These are phyloP conservation scores for Bathynomus jamesi DNA, from an alignment of 1,140 invertebrate species.

Conservation along the genomic window DNA sequence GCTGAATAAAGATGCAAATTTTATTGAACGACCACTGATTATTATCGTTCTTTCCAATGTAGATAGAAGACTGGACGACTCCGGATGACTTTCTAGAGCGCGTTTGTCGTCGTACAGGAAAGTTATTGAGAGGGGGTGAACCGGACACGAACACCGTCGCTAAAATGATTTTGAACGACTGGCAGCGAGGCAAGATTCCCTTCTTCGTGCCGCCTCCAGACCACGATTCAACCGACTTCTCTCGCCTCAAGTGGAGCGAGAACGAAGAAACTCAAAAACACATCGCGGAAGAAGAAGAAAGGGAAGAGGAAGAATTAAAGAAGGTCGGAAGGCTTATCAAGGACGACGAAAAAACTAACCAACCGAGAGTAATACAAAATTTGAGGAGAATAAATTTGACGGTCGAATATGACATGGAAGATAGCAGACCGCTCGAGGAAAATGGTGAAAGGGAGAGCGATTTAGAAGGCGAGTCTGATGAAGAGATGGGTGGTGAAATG, in stretches of 20 bases:
- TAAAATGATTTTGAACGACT: slow-evolving; percentile 96
- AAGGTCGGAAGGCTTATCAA: neutral
- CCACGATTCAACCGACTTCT: slow-evolving; percentile 27
- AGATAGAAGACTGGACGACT: slow-evolving; percentile 53
- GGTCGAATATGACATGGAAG: neutral
- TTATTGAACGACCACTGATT: too few relatives aligned
- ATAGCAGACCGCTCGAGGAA: slow-evolving; percentile 34
- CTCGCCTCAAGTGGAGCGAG: slow-evolving; percentile 10
- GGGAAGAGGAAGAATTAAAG: slow-evolving; percentile 12
- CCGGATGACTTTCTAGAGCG: slow-evolving; percentile 87
- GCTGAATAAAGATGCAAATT: too few relatives aligned
- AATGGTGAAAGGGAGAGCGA: slow-evolving; percentile 3
- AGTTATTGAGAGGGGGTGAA: slow-evolving; percentile 91
- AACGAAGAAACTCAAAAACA: slow-evolving; percentile 14
- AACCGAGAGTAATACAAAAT: neutral
- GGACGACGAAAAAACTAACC: neutral
- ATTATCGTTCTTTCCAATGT: too few relatives aligned
- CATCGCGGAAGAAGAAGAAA: slow-evolving; percentile 21
- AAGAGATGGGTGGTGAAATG: neutral
- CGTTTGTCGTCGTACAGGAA: slow-evolving; percentile 74
- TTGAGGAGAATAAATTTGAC: neutral
- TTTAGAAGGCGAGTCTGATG: neutral
- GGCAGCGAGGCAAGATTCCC: slow-evolving; percentile 93
- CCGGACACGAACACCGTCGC: slow-evolving; percentile 81
- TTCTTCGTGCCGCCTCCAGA: slow-evolving; percentile 78